Evolutionary conservation across 1,140 invertebrate species (phyloP), one percentile per base, ranked within the genome.

Genomic region (Belonocnema kinseyi): DNA sequence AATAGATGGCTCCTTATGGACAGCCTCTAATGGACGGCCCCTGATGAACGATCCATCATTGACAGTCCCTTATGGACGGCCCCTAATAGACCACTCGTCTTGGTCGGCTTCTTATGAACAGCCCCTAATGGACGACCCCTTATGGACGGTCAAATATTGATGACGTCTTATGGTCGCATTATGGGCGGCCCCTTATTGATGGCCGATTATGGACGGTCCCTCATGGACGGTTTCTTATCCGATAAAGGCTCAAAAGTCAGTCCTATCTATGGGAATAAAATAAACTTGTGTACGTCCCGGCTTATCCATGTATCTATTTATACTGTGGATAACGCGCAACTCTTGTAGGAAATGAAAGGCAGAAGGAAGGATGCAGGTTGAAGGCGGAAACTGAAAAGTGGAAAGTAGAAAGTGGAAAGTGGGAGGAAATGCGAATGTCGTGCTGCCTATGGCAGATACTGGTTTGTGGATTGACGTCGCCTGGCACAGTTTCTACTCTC

Each of bases 261-360:
- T 80, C 81, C 82, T 75, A 77, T 82, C 54, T 81, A 33, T 51
- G 70, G 61, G 56, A 19, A n/a, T 46, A 58, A 78, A 50, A 5
- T 26, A 14, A 40, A 26, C 12, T 66, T 66, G 26, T 66, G 21
- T 66, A 26, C 6, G 40, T 16, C 58, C n/a, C 26, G 26, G 21
- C 3, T 66, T 66, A 66, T 16, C 14, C 58, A 14, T 66, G 58
- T 33, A 66, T 26, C 21, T 66, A 66, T 26, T 33, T 66, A 13
- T 66, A 66, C 16, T n/a, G 26, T 33, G 26, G 26, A 33, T 33
- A 33, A 33, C 26, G 52, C 33, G 21, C 58, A 16, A 66, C 40
- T 66, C 58, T 66, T 66, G 61, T 46, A 40, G 26, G 26, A 66
- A 40, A 66, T 16, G 61, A 17, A 54, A 17, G 17, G 21, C 21